Conservation (phyloP, 2,888 invertebrate genomes). For the Limnephilus lunatus region DNA sequence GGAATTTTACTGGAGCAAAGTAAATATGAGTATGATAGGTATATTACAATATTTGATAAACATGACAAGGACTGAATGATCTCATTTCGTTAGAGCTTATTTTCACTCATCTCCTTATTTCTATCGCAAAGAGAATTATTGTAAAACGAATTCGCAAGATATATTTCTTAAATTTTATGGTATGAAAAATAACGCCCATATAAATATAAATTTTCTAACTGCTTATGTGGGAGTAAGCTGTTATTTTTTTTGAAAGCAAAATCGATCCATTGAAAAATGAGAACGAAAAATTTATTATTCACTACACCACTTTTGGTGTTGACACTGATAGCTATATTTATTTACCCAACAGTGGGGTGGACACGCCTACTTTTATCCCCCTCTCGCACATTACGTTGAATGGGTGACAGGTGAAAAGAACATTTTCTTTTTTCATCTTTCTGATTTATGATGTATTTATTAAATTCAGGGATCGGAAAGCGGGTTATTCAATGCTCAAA, state of each 20-base stretch:
- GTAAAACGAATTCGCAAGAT: not conserved
- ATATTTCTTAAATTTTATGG: no score
- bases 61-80: not conserved
- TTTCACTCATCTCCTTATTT: not conserved
- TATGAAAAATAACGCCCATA: not conserved
- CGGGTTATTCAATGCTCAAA: not conserved
- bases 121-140: not conserved
- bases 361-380: not conserved
- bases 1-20: not conserved
- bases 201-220: not conserved
- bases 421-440: constrained; percentile 6
- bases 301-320: not conserved
- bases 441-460: constrained; percentile 39
- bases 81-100: not conserved
- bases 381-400: not conserved
- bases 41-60: no score
- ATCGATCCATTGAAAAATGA: not conserved
- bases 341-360: constrained; percentile 7
- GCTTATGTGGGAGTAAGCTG: not conserved
- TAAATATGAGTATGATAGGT: no score
- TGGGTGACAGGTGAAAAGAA: not conserved
- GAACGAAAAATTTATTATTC: not conserved
- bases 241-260: not conserved
- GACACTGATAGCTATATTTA: constrained; percentile 25
- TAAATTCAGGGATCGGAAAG: constrained; percentile 12